phyloP scores from a whole-genome alignment of 2,888 invertebrate genomes.

The Zonitis immaculata region DNA sequence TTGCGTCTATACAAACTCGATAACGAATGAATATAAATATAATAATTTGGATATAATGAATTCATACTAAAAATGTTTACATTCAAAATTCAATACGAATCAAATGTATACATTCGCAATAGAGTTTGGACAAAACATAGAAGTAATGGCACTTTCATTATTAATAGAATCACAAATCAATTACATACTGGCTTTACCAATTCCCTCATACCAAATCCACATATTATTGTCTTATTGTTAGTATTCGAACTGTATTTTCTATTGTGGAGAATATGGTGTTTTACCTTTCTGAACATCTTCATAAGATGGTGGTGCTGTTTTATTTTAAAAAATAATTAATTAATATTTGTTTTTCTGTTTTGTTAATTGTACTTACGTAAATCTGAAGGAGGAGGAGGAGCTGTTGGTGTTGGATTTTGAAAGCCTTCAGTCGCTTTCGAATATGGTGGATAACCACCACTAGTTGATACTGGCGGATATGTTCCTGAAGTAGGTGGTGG shows the following conservation, averaged over 20 bases:
- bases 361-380: constrained; percentile 24
- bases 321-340: constrained; percentile 15
- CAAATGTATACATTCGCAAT: too few species aligned
- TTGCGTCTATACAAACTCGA: too few species aligned
- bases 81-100: too few species aligned
- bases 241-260: background rate
- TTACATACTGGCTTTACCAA: background rate
- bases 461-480: constrained; percentile 1
- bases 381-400: constrained; percentile 9
- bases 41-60: too few species aligned
- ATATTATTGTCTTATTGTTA: too few species aligned
- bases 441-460: background rate
- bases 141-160: background rate
- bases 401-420: background rate
- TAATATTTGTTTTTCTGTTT: too few species aligned
- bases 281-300: constrained; percentile 7
- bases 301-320: constrained; percentile 32
- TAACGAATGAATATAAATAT: too few species aligned
- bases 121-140: too few species aligned
- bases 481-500: background rate
- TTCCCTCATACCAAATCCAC: background rate
- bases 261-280: background rate
- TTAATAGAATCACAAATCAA: background rate
- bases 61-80: too few species aligned
- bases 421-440: constrained; percentile 5